phyloP scores from a whole-genome alignment of 2,113 vertebrate genomes.

The Prunella fulvescens region DNA sequence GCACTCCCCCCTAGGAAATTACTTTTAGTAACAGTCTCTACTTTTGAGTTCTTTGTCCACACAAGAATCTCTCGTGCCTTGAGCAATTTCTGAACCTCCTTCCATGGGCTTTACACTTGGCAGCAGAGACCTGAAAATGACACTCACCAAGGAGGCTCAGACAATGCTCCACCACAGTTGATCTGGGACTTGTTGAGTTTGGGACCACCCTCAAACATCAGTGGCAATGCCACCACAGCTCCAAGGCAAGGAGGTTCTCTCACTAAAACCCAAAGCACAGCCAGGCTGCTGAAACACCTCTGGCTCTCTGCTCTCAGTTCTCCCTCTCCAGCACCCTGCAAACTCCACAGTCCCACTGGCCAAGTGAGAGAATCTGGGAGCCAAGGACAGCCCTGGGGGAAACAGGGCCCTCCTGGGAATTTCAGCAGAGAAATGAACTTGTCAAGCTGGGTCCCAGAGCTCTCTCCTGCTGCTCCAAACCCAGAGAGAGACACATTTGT shows the following conservation, averaged over 20 bases:
- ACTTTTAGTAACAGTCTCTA: not conserved
- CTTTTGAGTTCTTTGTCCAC: not conserved
- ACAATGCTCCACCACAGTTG: not conserved
- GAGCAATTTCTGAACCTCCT: not conserved
- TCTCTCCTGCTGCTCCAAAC: not conserved
- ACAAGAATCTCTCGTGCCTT: not conserved
- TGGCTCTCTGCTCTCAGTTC: not conserved
- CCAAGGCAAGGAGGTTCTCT: not conserved
- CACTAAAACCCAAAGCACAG: not conserved
- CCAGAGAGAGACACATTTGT: not conserved
- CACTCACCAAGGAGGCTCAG: not conserved
- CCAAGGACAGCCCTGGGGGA: not conserved
- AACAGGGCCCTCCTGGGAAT: not conserved
- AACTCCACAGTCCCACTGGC: not conserved
- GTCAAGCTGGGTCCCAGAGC: not conserved
- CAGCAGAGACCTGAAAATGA: not conserved
- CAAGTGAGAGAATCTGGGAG: not conserved
- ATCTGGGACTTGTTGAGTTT: not conserved
- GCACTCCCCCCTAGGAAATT: not conserved
- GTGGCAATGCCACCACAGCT: accelerated
- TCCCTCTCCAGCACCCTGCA: not conserved
- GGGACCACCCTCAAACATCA: not conserved
- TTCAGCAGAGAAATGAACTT: not conserved
- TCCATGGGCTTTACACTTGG: not conserved
- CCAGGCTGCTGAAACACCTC: not conserved